Evolutionary conservation across 2,797 vertebrate genomes (phyloP), one percentile per base, ranked within the genome.

Genomic region (Betta splendens): DNA sequence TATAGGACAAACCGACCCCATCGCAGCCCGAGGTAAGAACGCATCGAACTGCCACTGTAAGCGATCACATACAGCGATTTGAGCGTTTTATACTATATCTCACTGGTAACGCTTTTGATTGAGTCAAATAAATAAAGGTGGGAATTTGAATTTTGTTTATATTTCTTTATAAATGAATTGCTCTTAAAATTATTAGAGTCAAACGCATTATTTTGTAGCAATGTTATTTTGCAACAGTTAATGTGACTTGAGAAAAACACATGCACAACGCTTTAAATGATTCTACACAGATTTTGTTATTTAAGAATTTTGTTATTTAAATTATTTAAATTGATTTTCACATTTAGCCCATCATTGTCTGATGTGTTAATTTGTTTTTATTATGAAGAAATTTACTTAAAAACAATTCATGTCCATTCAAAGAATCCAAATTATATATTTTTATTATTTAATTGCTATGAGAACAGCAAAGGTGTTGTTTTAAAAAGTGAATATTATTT

Each of bases 21-120:
- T 83, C 77, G 77, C 76, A 82, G 66, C 50, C 68, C 79, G 72
- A 87, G 88, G 87, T 89, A 87, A 83, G 88, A 74, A 22, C 7
- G 20, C 28, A 39, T 45, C 48, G 20, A 46, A 36, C 17, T 46
- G 39, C 1, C 32, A 61, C 46, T 40, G 20, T 61, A 3, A 16
- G 31, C 4, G 18, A 10, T 20, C 5, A 36, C 2, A 12, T 17
- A 7, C n/a, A 13, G 4, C 25, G 5, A 43, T 55, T 49, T 54
- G 13, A 13, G 2, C 36, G 8, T 11, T 44, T 18, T 8, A 12
- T 25, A 15, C 45, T n/a, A 0, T 21, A 7, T 26, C 42, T 18
- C 22, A 1, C 1, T 10, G 7, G 20, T 40, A 9, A 20, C 16
- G 36, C 17, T 22, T 38, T 9, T 43, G 12, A 25, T 9, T 29